Percentiles rank a stretch among this genome's conserved stretches.
These are phyloP conservation scores for Dendrocincla tyrannina DNA, from an alignment of 2,797 vertebrate genomes.

Conservation along the genomic window DNA sequence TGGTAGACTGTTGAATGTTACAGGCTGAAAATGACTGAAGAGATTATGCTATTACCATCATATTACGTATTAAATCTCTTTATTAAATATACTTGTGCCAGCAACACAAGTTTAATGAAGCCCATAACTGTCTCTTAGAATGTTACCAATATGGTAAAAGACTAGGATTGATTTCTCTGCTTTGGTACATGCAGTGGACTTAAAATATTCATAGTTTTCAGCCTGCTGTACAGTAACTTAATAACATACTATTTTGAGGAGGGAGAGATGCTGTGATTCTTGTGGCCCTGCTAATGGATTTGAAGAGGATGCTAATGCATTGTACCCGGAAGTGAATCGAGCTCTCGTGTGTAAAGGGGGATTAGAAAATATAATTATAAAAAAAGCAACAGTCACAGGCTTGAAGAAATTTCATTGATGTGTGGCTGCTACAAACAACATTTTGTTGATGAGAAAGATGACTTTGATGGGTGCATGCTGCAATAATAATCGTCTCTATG, in stretches of 20 bases:
- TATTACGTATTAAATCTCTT: neutral
- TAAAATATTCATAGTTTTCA: slow-evolving; percentile 76
- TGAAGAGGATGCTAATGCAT: slow-evolving; percentile 83
- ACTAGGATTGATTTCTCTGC: slow-evolving; percentile 33
- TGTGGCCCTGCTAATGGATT: slow-evolving; percentile 83
- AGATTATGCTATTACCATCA: neutral
- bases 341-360: slow-evolving; percentile 77
- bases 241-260: slow-evolving; percentile 77
- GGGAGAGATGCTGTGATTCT: slow-evolving; percentile 71
- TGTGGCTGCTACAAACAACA: slow-evolving; percentile 70
- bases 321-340: slow-evolving; percentile 76
- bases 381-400: slow-evolving; percentile 68
- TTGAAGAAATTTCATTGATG: slow-evolving; percentile 75
- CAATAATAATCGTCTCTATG: slow-evolving; percentile 61
- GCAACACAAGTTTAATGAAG: neutral
- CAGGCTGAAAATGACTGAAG: neutral
- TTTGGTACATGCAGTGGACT: slow-evolving; percentile 48
- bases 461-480: slow-evolving; percentile 59
- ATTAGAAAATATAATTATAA: slow-evolving; percentile 82
- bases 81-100: neutral
- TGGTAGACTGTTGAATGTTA: neutral
- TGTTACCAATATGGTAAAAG: slow-evolving; percentile 13
- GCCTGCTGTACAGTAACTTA: slow-evolving; percentile 69
- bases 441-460: slow-evolving; percentile 74
- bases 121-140: neutral